A percentile compares a stretch with the other conserved stretches of the same genome.
These are phyloP conservation scores for Sinonovacula constricta DNA, from an alignment of 1,140 invertebrate species.

Conservation along the genomic window DNA sequence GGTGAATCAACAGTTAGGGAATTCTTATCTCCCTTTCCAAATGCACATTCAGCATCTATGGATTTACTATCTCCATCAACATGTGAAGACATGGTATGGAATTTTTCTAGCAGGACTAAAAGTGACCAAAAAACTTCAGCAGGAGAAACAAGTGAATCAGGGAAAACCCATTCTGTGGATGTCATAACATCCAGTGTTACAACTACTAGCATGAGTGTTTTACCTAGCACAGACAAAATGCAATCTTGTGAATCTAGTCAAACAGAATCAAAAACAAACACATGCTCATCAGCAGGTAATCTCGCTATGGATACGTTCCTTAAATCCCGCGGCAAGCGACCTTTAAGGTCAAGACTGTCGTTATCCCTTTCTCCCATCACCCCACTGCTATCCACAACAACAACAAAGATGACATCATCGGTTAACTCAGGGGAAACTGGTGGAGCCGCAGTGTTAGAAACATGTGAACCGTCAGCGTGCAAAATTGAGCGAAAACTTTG, in stretches of 20 bases:
- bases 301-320: no score
- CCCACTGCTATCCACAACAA: background rate
- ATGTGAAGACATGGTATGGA: no score
- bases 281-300: no score
- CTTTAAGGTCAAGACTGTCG: constrained; percentile 33
- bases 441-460: background rate
- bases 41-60: background rate
- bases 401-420: background rate
- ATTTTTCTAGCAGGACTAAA: no score
- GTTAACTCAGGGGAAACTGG: background rate
- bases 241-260: constrained; percentile 21
- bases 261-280: constrained; percentile 33
- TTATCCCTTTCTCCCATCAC: constrained; percentile 29
- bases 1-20: background rate
- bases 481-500: constrained; percentile 37
- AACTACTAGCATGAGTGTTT: no score
- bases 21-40: background rate
- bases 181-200: no score
- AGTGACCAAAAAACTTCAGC: background rate
- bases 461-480: constrained; percentile 28
- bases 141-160: background rate
- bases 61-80: background rate
- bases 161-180: no score
- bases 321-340: constrained; percentile 41
- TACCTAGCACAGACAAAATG: no score